phyloP scores from a whole-genome alignment of 2,888 invertebrate species.

The Dilophus febrilis region DNA sequence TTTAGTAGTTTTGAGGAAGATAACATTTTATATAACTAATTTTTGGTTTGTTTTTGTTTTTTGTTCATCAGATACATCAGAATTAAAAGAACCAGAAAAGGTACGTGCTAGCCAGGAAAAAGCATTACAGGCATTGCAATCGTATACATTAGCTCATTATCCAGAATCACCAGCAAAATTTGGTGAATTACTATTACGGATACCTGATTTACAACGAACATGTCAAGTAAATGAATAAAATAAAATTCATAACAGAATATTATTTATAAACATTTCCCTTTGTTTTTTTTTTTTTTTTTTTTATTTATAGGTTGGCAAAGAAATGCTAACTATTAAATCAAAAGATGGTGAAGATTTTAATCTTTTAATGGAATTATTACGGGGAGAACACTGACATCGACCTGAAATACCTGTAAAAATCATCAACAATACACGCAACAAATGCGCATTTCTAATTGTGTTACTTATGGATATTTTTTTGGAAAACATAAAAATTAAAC shows the following conservation, averaged over 20 bases:
- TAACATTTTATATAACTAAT: neutral
- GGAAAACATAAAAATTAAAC: no score
- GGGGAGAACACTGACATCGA: slow-evolving; percentile 65
- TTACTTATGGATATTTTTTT: no score
- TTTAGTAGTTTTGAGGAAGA: no score
- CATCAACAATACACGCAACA: no score
- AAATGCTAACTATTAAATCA: slow-evolving; percentile 71
- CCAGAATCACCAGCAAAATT: slow-evolving; percentile 89
- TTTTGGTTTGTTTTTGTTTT: neutral
- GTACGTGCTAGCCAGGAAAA: slow-evolving; percentile 89
- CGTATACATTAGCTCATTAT: slow-evolving; percentile 78
- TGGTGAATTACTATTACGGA: slow-evolving; percentile 78
- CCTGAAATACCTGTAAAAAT: no score
- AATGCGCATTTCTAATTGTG: no score
- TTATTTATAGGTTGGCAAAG: slow-evolving; percentile 66
- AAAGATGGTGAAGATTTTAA: slow-evolving; percentile 84
- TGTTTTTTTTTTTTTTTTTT: slow-evolving; percentile 15
- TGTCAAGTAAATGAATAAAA: slow-evolving; percentile 79
- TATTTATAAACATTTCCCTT: neutral
- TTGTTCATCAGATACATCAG: slow-evolving; percentile 58
- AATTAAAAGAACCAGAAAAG: slow-evolving; percentile 82
- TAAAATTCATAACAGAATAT: neutral
- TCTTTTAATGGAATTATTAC: slow-evolving; percentile 83
- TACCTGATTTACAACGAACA: slow-evolving; percentile 87
- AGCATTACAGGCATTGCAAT: slow-evolving; percentile 78